Evolutionary conservation across 2,888 invertebrate species (phyloP), one percentile per base, ranked within the genome.

Genomic region (Colletes collaris): DNA sequence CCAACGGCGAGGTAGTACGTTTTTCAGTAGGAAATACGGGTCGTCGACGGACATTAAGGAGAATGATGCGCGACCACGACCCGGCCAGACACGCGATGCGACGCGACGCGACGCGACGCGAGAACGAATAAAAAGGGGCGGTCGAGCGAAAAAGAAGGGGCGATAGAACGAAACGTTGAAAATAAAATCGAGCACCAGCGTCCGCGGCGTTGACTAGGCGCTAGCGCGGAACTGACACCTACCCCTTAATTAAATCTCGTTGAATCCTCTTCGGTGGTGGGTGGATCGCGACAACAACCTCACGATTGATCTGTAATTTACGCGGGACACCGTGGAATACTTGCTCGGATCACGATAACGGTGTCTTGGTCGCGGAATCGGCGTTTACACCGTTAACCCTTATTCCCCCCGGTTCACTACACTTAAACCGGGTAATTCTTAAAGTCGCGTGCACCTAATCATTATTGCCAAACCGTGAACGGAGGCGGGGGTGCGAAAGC

Each of bases 361-460:
- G 58, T 72, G 65, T 79, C 80, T 72, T 7, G 16, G 44, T 40
- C 35, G 55, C 59, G 13, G 67, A 67, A 59, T 64, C 79, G 78
- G 37, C 62, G 77, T 68, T 63, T 66, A 62, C 79, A 66, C 79
- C 66, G 60, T 62, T 27, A 65, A 69, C 62, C 63, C 67, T 79
- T 71, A 79, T 71, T 16, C 27, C 27, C 71, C 71, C 44, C 56
- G 79, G 50, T 58, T 55, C 67, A 49, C 82, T 63, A 37, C 82
- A 78, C 80, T 75, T 87, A 78, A 81, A 68, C 78, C 74, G 53
- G 76, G 83, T 75, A 80, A 84, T 84, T 86, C 80, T 63, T 65
- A 62, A 71, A 75, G 81, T 86, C 86, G 86, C 87, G 86, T 87
- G 87, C 86, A 82, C 82, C 84, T 84, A 82, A 84, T 87, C 87